Base-by-base conservation (phyloP, 2,113 vertebrate genomes). In the Micromys minutus region DNA sequence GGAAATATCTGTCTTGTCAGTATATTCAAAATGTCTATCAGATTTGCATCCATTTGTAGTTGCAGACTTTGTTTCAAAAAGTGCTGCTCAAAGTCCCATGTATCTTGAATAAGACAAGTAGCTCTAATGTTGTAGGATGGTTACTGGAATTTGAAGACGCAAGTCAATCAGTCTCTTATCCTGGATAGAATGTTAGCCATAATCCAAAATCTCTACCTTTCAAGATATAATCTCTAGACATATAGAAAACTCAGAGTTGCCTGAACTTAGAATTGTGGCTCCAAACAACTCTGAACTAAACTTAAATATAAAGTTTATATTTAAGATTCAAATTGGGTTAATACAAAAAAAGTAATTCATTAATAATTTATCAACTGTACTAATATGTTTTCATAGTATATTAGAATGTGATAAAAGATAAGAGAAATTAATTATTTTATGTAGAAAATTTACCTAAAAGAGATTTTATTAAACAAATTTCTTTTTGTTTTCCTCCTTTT, bases 121-220 rank as follows among this genome's bases (percentile, higher is more conserved):
- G 6, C 10, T 19, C 2, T 3, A 34, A 24, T 10, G 1, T 16
- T 42, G 7, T 11, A 17, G 15, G 4, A 1, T 55, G 59, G 1
- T 39, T 55, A 65, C 12, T 13, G 77, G 45, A 39, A 10, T 5
- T 52, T 7, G n/a, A 22, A 36, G 16, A 17, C 36, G 0, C 42
- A 26, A 29, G 21, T 55, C 34, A 69, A 5, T 55, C n/a, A 77
- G 0, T 52, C 36, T 52, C 16, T 65, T 9, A 24, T 72, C 8
- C 57, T 39, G 16, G 3, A 3, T 16, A 7, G 10, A 17, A 42
- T 52, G 1, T 17, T 12, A 76, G 0, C 1, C 6, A 31, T 7
- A 13, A 52, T 77, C 26, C 3, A 16, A 26, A 11, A 26, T 36
- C 0, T 1, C 16, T 34, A 42, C 31, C 42, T 52, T 11, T 2